Evolutionary conservation across 1,140 invertebrate species (phyloP).

Genomic region (Diplogasteroides magnus): DNA sequence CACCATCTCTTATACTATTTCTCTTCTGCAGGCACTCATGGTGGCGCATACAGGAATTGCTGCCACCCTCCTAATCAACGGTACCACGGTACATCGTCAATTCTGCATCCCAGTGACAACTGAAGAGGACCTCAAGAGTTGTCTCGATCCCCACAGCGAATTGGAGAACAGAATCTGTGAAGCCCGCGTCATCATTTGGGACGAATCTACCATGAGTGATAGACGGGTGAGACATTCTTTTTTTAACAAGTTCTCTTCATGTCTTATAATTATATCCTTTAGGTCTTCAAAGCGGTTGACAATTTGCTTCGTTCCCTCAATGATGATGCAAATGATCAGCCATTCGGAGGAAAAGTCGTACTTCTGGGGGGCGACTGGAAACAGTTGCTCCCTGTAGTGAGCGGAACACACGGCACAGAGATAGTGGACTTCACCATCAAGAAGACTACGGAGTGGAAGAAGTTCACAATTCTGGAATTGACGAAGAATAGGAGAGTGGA

Average conservation of each 20-base stretch:
- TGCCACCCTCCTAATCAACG: neutral
- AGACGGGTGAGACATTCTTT: too few relatives aligned
- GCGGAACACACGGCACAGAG: neutral
- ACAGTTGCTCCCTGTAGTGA: constrained; percentile 20
- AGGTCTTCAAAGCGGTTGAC: neutral
- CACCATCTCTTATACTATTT: too few relatives aligned
- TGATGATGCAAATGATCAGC: neutral
- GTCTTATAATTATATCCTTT: too few relatives aligned
- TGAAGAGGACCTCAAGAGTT: neutral
- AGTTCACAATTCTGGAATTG: constrained; percentile 7
- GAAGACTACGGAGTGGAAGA: constrained; percentile 2
- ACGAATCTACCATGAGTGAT: neutral
- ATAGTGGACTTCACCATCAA: constrained; percentile 14
- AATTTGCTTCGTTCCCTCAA: too few relatives aligned
- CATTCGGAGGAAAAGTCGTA: constrained; percentile 24
- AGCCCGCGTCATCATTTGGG: neutral
- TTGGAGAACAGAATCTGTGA: too few relatives aligned
- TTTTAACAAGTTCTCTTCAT: too few relatives aligned
- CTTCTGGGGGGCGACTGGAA: constrained; percentile 21
- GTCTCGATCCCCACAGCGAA: neutral
- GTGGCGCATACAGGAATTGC: neutral
- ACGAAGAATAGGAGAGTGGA: constrained; percentile 10
- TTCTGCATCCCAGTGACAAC: neutral
- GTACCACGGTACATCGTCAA: neutral
- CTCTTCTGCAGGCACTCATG: neutral